Conservation (phyloP, 2,113 vertebrate genomes). For the Chlamydotis undulata region DNA sequence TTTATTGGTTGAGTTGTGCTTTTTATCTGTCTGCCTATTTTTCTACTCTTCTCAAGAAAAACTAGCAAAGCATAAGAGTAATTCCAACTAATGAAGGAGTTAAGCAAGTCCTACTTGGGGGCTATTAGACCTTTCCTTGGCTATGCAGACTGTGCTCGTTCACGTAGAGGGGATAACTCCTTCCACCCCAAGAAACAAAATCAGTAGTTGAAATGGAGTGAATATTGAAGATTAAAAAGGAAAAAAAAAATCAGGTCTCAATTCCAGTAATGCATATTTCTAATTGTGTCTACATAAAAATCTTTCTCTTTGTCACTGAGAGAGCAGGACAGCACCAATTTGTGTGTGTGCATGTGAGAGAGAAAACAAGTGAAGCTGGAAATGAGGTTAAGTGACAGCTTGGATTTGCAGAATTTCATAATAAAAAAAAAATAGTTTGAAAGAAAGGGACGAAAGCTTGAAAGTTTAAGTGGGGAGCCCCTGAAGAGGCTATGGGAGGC, state of each 20-base stretch:
- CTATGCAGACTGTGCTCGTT: not conserved
- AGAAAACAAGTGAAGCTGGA: not conserved
- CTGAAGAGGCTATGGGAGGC: not conserved
- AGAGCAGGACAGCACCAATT: not conserved
- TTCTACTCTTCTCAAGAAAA: not conserved
- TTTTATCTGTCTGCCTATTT: not conserved
- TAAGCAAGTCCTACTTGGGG: not conserved
- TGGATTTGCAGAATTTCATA: not conserved
- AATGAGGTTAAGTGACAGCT: not conserved
- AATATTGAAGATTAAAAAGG: not conserved
- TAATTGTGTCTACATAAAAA: not conserved
- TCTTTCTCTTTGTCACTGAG: not conserved
- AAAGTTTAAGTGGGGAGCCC: not conserved
- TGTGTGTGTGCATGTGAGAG: too few species aligned
- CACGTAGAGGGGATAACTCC: not conserved
- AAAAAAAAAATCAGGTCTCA: not conserved
- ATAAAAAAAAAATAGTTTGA: not conserved
- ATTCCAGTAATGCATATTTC: not conserved
- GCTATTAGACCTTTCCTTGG: not conserved
- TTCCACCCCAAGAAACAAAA: not conserved
- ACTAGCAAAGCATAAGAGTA: not conserved
- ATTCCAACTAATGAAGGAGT: not conserved
- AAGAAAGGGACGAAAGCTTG: not conserved
- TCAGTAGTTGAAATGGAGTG: not conserved
- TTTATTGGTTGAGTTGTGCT: not conserved